These are phyloP conservation scores for Drosophila suzukii DNA, from an alignment of 1,140 invertebrate genomes.

Conservation along the genomic window DNA sequence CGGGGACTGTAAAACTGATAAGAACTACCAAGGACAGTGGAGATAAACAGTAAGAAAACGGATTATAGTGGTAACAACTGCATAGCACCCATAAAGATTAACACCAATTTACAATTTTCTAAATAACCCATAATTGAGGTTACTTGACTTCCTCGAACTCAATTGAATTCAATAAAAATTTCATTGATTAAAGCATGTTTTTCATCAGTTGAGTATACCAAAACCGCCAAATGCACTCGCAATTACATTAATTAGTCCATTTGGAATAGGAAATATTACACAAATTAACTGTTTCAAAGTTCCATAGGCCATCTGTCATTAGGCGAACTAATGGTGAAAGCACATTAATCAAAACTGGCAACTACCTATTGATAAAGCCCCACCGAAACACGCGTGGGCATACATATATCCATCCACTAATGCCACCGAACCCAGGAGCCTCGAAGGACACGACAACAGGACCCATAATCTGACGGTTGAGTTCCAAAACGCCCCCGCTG, in stretches of 20 bases:
- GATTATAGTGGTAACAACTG: neutral
- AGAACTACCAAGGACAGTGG: neutral
- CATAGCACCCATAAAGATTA: neutral
- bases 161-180: neutral
- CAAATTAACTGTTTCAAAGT: slow-evolving; percentile 25
- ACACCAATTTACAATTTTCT: neutral
- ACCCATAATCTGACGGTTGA: slow-evolving; percentile 48
- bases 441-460: slow-evolving; percentile 64
- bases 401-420: slow-evolving; percentile 23
- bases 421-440: slow-evolving; percentile 29
- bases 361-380: slow-evolving; percentile 63
- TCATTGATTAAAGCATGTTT: neutral
- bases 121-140: neutral
- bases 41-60: neutral
- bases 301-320: slow-evolving; percentile 11
- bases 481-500: slow-evolving; percentile 7
- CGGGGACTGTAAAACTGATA: neutral
- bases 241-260: slow-evolving; percentile 44
- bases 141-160: neutral
- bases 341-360: slow-evolving; percentile 68
- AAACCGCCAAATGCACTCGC: neutral
- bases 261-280: slow-evolving; percentile 38
- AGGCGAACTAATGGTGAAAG: slow-evolving; percentile 27
- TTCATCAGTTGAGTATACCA: slow-evolving; percentile 9
- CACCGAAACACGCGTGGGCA: slow-evolving; percentile 39